Base-by-base conservation (phyloP, 2,113 vertebrate species). In the Neoarius graeffei region DNA sequence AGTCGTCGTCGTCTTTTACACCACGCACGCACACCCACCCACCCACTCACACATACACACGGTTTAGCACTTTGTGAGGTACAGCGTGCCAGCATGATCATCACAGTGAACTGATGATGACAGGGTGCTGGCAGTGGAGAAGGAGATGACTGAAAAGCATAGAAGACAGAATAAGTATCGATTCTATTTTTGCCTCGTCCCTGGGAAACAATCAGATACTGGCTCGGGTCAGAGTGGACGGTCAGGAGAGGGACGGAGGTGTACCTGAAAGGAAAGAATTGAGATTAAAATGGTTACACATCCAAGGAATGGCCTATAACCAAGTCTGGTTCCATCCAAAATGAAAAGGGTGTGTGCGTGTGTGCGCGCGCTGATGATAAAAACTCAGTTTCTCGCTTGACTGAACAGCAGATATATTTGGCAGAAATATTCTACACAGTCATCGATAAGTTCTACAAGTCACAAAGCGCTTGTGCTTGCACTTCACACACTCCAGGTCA, bases 361-460 rank as follows among this genome's bases (percentile, higher is more conserved):
- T 54, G 73, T 13, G 48, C 5, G 42, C 13, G 48, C 25, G 50
- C 23, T 56, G 76, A 15, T 56, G n/a, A 25, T 77, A 80, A 80
- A 80, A 80, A 80, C n/a, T 56, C n/a, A 30, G 52, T 80, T 80
- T 80, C 77, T 57, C n/a, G 14, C 77, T 27, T 80, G 77, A 57
- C 77, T 15, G 52, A 57, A 9, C 50, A 57, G 23, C 52, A 80
- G 52, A 57, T 80, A 30, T 57, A 57, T 57, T 19, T 80, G n/a
- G 25, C 52, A 57, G 77, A 80, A 80, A 56, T 56, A 27, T 3
- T 27, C n/a, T 1, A 30, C 48, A 4, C 23, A 15, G 13, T 80
- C 74, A 54, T 0, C 17, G 52, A 14, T 30, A 15, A 80, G 77
- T 19, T 80, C 19, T 57, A 56, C 25, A 14, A 19, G 77, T 80